phyloP scores from a whole-genome alignment of 2,113 vertebrate genomes.

The Etheostoma spectabile region DNA sequence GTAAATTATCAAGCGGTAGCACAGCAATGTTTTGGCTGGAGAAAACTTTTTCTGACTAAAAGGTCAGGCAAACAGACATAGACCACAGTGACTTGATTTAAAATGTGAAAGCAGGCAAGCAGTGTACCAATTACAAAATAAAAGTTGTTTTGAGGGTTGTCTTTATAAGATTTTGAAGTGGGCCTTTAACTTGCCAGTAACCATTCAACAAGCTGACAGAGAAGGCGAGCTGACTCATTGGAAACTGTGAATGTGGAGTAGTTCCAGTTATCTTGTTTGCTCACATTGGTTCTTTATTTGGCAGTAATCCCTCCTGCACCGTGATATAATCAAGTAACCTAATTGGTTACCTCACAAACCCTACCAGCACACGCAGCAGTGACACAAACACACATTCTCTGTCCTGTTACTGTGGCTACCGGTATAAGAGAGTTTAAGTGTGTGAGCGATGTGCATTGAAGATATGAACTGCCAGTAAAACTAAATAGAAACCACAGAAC shows the following conservation, averaged over 20 bases:
- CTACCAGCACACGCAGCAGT: conserved; percentile 29
- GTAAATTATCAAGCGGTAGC: conserved; percentile 59
- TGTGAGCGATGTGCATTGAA: conserved; percentile 18
- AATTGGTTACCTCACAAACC: conserved; percentile 54
- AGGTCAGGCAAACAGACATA: conserved; percentile 48
- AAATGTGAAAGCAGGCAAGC: conserved; percentile 32
- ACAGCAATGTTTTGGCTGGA: conserved; percentile 46
- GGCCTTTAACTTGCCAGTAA: conserved; percentile 43
- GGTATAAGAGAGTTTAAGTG: conserved; percentile 12
- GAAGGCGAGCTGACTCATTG: conserved; percentile 55
- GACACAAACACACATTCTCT: conserved; percentile 44
- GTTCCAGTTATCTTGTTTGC: conserved; percentile 58
- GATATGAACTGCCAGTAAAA: conserved; percentile 31
- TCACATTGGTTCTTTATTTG: conserved; percentile 52
- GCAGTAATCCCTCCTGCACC: conserved; percentile 43
- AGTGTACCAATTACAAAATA: conserved; percentile 23
- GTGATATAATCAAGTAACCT: conserved; percentile 61
- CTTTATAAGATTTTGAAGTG: conserved; percentile 19
- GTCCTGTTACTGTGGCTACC: conserved; percentile 62
- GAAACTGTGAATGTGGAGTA: conserved; percentile 60
- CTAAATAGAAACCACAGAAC: conserved; percentile 26
- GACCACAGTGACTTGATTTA: conserved; percentile 39
- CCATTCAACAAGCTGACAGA: conserved; percentile 49
- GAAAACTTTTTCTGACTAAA: conserved; percentile 33
- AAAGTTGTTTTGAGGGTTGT: conserved; percentile 13